Base-by-base conservation (phyloP, 2,113 vertebrate species). In the Tautogolabrus adspersus region DNA sequence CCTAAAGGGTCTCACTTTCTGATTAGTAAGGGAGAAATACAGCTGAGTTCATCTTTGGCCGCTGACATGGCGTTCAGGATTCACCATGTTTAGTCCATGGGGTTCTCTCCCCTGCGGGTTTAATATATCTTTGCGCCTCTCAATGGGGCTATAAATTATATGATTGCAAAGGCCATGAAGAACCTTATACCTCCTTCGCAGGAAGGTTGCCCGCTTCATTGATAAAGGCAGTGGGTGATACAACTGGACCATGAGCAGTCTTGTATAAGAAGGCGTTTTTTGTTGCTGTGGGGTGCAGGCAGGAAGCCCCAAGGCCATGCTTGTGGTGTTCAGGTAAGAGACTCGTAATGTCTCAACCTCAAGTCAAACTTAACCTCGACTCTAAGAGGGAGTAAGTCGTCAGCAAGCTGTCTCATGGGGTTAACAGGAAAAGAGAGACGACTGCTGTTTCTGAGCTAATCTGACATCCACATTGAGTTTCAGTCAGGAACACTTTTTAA, bases 281-380 rank as follows among this genome's bases (percentile, higher is more conserved):
- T 80, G 49, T 46, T 47, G 68, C 84, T 79, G 68, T 8, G 49
- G 76, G 66, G 37, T 21, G 42, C 3, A 0, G 37, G 67, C 15
- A 47, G 34, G 22, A 59, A 62, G 62, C 82, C 68, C 47, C 22
- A 3, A 42, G 13, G 79, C 73, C 46, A 21, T 19, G 57, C 58
- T 42, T 72, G 16, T 69, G 72, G 47, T 54, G 63, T 18, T 2
- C 22, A n/a, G 47, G 10, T 54, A 21, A 64, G 52, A 67, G 34
- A 42, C 30, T 34, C 30, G 30, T 34, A 34, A 67, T 26, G 51
- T 62, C 66, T 70, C 38, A 71, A 23, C 62, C 51, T 81, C 57
- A 22, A 49, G 57, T 71, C 40, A 60, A 60, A 64, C 37, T 51
- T 46, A 67, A 61, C 62, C 40, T 49, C 2, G 7, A 51, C 16